phyloP scores from a whole-genome alignment of 1,140 invertebrate genomes.

The Solenopsis fugax region DNA sequence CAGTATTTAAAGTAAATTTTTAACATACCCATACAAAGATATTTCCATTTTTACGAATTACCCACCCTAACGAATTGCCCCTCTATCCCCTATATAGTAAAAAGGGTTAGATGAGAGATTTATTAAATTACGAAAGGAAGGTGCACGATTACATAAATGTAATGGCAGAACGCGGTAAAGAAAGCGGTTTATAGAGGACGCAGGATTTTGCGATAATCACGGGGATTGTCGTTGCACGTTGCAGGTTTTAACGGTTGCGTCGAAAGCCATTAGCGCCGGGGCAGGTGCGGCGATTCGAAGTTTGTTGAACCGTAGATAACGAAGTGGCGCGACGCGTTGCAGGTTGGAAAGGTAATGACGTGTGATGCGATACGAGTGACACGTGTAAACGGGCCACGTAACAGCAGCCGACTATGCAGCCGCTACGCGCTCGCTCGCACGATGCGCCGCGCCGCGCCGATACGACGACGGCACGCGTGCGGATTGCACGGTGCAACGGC shows the following conservation, averaged over 20 bases:
- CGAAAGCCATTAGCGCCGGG: conserved; percentile 65
- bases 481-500: conserved; percentile 28
- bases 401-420: conserved; percentile 38
- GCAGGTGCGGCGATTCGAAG: conserved; percentile 71
- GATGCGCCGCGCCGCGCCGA: background rate
- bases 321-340: conserved; percentile 37
- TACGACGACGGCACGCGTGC: conserved; percentile 29
- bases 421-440: conserved; percentile 17
- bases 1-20: too few species aligned
- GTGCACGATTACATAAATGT: background rate
- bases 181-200: background rate
- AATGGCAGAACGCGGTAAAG: background rate
- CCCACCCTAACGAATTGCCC: too few species aligned
- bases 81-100: too few species aligned
- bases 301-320: conserved; percentile 75
- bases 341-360: conserved; percentile 71
- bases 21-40: too few species aligned
- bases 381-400: conserved; percentile 69
- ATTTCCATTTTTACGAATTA: too few species aligned
- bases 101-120: background rate
- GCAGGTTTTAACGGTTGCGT: conserved; percentile 38
- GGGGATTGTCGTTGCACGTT: background rate
- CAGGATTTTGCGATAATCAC: background rate
- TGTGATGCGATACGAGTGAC: conserved; percentile 75
- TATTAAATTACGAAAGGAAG: background rate